Conservation (phyloP, 2,113 vertebrate species). For the Pluvialis apricaria region DNA sequence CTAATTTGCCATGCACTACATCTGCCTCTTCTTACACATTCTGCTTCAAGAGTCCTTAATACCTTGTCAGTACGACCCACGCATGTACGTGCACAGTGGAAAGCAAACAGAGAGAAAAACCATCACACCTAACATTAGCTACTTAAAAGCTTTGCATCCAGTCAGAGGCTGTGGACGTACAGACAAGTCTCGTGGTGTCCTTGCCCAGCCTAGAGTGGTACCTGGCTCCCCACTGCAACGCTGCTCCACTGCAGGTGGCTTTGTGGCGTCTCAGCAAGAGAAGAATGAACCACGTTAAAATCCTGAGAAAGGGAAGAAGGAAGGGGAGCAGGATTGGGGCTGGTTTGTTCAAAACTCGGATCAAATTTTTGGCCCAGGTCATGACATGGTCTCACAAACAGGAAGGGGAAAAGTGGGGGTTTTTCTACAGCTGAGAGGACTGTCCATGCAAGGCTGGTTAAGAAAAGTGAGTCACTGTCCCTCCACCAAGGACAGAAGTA, state of each 20-base stretch:
- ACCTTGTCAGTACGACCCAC: slow-evolving; percentile 12
- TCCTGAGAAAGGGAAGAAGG: neutral
- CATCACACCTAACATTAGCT: neutral
- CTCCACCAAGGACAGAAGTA: neutral
- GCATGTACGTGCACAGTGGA: neutral
- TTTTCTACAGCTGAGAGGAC: neutral
- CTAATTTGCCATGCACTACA: neutral
- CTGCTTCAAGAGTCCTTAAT: slow-evolving; percentile 8
- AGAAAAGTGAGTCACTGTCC: neutral
- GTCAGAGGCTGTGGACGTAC: neutral
- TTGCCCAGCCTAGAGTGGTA: neutral
- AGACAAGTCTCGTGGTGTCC: neutral
- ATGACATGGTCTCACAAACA: neutral
- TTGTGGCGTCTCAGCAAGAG: neutral
- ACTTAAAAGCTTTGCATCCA: neutral
- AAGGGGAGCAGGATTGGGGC: neutral
- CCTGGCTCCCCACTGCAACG: neutral
- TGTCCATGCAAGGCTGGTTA: neutral
- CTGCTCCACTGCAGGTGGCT: neutral
- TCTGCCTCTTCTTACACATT: neutral
- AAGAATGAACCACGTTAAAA: neutral
- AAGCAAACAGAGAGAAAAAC: neutral
- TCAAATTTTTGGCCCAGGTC: neutral
- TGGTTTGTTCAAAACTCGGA: neutral
- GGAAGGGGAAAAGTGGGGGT: neutral